Evolutionary conservation across 30 jellyfish, hydroid and myxozoan genomes (phyloP).

Genomic region (Sanderia malayensis): DNA sequence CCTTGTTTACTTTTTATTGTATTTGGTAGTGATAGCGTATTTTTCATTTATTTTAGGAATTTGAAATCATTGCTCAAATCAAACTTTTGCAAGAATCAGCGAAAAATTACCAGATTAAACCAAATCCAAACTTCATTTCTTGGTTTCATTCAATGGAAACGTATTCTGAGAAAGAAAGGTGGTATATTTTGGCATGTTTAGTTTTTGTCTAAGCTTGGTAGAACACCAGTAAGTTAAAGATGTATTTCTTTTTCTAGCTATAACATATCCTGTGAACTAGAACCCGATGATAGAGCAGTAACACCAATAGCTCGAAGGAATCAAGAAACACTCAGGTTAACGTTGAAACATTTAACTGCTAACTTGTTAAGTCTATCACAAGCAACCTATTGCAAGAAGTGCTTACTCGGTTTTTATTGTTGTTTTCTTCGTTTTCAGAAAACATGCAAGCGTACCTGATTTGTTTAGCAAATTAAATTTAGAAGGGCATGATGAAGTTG

Average conservation of each 20-base stretch:
- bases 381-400: neutral
- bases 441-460: constrained; percentile 58
- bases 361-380: neutral
- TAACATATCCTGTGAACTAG: constrained; percentile 45
- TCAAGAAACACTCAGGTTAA: constrained; percentile 24
- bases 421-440: constrained; percentile 7
- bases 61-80: constrained; percentile 76
- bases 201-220: too few species aligned
- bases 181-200: neutral
- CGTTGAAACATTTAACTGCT: neutral
- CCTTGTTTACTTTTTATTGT: too few species aligned
- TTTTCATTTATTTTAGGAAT: constrained; percentile 73
- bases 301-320: constrained; percentile 55
- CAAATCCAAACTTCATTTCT: constrained; percentile 49
- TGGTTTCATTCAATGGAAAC: constrained; percentile 76
- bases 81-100: constrained; percentile 90
- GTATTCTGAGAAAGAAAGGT: constrained; percentile 87
- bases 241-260: constrained; percentile 28
- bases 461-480: constrained; percentile 27
- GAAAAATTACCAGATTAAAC: constrained; percentile 60
- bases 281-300: constrained; percentile 50
- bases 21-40: too few species aligned
- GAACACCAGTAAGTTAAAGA: too few species aligned
- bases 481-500: constrained; percentile 25
- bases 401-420: neutral